Evolutionary conservation across 2,113 vertebrate genomes (phyloP).

Genomic region (Bujurquina vittata): DNA sequence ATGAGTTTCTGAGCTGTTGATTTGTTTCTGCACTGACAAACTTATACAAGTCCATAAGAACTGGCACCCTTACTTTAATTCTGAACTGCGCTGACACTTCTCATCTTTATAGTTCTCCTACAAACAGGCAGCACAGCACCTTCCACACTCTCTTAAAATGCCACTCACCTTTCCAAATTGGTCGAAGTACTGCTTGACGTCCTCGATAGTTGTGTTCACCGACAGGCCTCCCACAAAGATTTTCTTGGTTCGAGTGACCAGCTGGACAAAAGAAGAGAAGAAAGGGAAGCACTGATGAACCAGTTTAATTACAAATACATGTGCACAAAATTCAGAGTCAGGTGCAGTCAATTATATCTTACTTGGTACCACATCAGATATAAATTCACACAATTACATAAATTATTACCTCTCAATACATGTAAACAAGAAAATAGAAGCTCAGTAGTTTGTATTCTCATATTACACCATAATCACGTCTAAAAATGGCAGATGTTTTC

Average conservation of each 20-base stretch:
- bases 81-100: rapidly evolving
- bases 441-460: background rate
- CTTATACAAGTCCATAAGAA: background rate
- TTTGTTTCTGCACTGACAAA: slow-evolving; percentile 17
- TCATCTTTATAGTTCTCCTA: too few relatives aligned
- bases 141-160: background rate
- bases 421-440: background rate
- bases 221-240: slow-evolving; percentile 99
- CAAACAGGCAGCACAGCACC: background rate
- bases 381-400: background rate
- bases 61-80: background rate
- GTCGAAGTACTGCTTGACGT: slow-evolving; percentile 99
- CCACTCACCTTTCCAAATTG: slow-evolving; percentile 97
- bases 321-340: background rate
- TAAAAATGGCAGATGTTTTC: background rate
- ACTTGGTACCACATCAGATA: background rate
- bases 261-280: slow-evolving; percentile 78
- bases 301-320: background rate
- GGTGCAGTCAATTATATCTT: background rate
- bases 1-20: slow-evolving; percentile 13
- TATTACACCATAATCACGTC: background rate
- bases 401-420: background rate
- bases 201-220: slow-evolving; percentile 97
- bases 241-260: slow-evolving; percentile 99
- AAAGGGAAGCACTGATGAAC: background rate